A percentile compares a stretch with the other conserved stretches of the same genome.
Conservation (phyloP, 2,797 vertebrate species). For the Danio tinwini region DNA sequence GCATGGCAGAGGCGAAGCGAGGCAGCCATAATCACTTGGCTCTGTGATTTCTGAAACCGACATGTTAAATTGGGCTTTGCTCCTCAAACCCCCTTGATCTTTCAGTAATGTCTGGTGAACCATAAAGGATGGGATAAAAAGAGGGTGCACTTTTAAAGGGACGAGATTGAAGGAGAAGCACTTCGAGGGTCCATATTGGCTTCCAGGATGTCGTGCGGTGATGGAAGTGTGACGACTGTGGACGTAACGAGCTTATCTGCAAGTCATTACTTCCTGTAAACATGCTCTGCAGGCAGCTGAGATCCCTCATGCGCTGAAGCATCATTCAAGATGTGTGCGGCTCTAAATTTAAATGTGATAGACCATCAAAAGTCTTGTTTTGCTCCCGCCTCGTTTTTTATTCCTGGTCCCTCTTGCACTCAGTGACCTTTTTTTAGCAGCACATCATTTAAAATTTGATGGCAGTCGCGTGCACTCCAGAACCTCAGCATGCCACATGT, state of each 20-base stretch:
- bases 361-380: conserved; percentile 17
- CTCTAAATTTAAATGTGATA: conserved; percentile 26
- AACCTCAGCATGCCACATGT: conserved; percentile 10
- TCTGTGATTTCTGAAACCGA: conserved; percentile 45
- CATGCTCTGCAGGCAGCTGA: conserved; percentile 45
- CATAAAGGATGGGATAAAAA: conserved; percentile 28
- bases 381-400: conserved; percentile 2
- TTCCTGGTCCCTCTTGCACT: background rate
- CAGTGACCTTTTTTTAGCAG: background rate
- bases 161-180: background rate
- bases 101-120: conserved; percentile 64
- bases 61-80: conserved; percentile 46
- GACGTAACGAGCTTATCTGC: conserved; percentile 51
- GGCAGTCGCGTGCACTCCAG: background rate
- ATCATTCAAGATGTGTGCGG: conserved; percentile 12
- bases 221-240: conserved; percentile 39
- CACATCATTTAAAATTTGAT: conserved; percentile 15
- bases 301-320: background rate
- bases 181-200: conserved; percentile 5
- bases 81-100: conserved; percentile 55
- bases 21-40: conserved; percentile 42
- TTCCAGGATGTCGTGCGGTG: conserved; percentile 30
- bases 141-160: conserved; percentile 48
- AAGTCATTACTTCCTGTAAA: conserved; percentile 64
- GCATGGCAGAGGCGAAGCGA: background rate